Percentiles rank a stretch among this genome's conserved stretches.
phyloP scores from a whole-genome alignment of 2,888 invertebrate genomes.

The Synanthedon formicaeformis region DNA sequence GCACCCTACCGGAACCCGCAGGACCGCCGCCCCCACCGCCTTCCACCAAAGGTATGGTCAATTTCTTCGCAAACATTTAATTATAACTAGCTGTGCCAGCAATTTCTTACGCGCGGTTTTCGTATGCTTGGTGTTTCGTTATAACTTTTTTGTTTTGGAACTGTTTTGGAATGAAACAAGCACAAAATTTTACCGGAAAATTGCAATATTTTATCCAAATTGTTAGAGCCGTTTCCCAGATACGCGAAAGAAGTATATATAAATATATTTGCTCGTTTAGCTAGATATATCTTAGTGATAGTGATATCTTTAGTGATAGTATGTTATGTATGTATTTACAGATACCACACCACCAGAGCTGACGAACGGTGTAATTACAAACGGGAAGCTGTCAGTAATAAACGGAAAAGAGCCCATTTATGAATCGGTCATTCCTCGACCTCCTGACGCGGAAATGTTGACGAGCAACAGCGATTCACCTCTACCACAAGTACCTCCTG shows the following conservation, averaged over 20 bases:
- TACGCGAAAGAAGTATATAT: too few relatives aligned
- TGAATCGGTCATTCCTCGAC: slow-evolving; percentile 83
- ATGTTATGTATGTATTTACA: slow-evolving; percentile 9
- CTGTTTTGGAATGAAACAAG: too few relatives aligned
- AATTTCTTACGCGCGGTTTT: neutral
- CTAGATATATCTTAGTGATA: too few relatives aligned
- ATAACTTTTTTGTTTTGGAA: too few relatives aligned
- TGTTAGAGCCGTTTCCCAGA: too few relatives aligned
- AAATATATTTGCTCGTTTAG: too few relatives aligned
- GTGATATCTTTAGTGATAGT: too few relatives aligned
- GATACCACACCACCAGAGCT: slow-evolving; percentile 55
- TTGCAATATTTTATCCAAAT: neutral
- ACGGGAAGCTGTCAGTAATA: slow-evolving; percentile 55
- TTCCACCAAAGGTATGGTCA: slow-evolving; percentile 29
- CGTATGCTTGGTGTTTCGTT: too few relatives aligned
- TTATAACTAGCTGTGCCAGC: neutral
- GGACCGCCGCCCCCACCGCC: slow-evolving; percentile 80
- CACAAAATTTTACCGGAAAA: too few relatives aligned
- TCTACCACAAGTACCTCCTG: slow-evolving; percentile 36
- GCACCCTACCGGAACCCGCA: slow-evolving; percentile 79
- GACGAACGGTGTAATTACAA: slow-evolving; percentile 63
- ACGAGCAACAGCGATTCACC: slow-evolving; percentile 22
- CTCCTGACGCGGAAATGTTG: slow-evolving; percentile 53
- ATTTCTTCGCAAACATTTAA: neutral
- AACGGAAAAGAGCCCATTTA: slow-evolving; percentile 82